Conservation (phyloP, 2,888 invertebrate genomes). For the Trypoxylon attenuatum region DNA sequence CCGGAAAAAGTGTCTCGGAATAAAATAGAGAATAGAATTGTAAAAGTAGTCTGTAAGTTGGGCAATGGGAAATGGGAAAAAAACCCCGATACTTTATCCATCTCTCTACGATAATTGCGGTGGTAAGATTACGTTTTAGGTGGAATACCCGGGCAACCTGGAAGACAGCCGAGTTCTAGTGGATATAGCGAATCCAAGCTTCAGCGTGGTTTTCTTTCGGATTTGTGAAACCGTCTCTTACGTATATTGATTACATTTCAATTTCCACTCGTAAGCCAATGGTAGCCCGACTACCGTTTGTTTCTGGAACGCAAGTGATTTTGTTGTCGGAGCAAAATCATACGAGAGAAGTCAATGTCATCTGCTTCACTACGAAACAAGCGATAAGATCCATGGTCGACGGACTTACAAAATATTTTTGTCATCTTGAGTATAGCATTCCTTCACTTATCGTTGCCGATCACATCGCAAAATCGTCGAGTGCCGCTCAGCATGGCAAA, state of each 20-base stretch:
- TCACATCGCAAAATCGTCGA: not conserved
- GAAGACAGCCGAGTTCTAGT: no score
- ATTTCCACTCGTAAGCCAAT: not conserved
- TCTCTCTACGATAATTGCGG: no score
- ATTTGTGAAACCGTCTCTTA: not conserved
- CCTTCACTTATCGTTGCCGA: not conserved
- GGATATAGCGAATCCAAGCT: no score
- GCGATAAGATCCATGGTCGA: not conserved
- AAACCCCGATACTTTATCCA: no score
- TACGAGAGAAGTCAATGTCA: not conserved
- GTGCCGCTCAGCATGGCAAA: not conserved
- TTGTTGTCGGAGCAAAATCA: not conserved
- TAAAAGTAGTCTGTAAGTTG: no score
- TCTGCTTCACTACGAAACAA: not conserved
- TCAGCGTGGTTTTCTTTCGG: not conserved
- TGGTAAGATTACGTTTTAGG: no score
- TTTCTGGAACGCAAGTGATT: not conserved
- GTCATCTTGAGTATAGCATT: not conserved
- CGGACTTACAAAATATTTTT: not conserved
- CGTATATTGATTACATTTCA: not conserved
- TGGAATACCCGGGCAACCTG: no score
- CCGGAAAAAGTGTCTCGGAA: no score
- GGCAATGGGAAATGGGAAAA: no score
- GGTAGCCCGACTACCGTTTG: not conserved
- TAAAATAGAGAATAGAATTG: no score